A percentile compares a stretch with the other conserved stretches of the same genome.
Conservation (phyloP, 1,140 invertebrate species). For the Zaprionus nigranus region DNA sequence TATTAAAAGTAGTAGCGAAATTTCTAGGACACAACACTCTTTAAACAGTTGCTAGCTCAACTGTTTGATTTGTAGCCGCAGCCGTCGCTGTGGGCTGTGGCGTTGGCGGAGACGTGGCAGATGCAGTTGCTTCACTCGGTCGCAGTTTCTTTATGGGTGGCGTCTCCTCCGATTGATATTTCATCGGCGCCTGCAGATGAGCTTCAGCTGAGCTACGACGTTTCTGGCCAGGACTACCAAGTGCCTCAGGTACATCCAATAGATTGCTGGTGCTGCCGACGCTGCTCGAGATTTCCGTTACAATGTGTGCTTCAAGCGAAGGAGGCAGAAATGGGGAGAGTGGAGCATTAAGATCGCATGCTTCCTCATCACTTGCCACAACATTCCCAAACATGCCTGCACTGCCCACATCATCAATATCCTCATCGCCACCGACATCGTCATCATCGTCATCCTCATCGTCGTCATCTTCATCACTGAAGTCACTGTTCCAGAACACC, state of each 20-base stretch:
- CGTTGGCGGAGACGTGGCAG: background rate
- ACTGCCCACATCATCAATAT: background rate
- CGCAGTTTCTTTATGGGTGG: slow-evolving; percentile 63
- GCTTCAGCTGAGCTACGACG: slow-evolving; percentile 32
- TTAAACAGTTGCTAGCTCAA: slow-evolving; percentile 59
- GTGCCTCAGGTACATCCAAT: background rate
- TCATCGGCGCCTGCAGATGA: background rate
- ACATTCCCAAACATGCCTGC: slow-evolving; percentile 51
- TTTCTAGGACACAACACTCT: slow-evolving; percentile 31
- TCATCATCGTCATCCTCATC: slow-evolving; percentile 53
- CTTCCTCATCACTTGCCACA: slow-evolving; percentile 50
- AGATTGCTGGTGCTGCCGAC: background rate
- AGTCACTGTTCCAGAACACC: slow-evolving; percentile 73
- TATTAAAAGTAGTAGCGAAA: slow-evolving; percentile 55
- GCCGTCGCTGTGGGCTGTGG: background rate
- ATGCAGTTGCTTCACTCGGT: slow-evolving; percentile 37
- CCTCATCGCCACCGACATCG: slow-evolving; percentile 45
- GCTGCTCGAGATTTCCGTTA: slow-evolving; percentile 65
- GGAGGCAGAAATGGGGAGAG: slow-evolving; percentile 70
- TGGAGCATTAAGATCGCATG: slow-evolving; percentile 64
- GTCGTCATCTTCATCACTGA: slow-evolving; percentile 70
- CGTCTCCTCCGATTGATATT: slow-evolving; percentile 33
- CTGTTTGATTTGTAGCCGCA: slow-evolving; percentile 5
- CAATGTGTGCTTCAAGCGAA: slow-evolving; percentile 73
- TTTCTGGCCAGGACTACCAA: slow-evolving; percentile 59